Base-by-base conservation (phyloP, 1,140 invertebrate genomes). In the Chironomus striatipennis region DNA sequence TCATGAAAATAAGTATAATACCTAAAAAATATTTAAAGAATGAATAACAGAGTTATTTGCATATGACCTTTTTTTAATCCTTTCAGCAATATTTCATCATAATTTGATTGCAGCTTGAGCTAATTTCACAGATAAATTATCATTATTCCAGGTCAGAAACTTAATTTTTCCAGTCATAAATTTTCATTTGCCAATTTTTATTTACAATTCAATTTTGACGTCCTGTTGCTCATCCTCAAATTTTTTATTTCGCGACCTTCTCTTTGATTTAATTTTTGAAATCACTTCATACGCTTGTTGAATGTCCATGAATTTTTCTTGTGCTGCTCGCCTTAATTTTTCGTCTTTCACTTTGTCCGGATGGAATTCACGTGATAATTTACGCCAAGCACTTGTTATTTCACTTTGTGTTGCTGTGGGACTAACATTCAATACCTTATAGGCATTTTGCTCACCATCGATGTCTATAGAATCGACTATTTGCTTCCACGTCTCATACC, bases 261-360 rank as follows among this genome's bases (percentile, higher is more conserved):
- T 83, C 76, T 89, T 89, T 70, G 87, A 88, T 79, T 95, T 94
- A 73, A 92, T 91, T 75, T 90, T 92, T 4, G 94, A 96, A 0
- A 98, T 83, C 24, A 93, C 90, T 79, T 96, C 93, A 79, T 96
- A 98, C 0, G 96, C 95, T 81, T 94, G 88, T 79, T 97, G 94
- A 76, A 98, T 94, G 79, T 97, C 93, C 84, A 97, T 93, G 79
- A 98, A 98, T 74, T 87, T 90, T 78, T 95, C 90, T 79, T 97
- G 91, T 1, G 93, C 94, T 7, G 83, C 84, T 10, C 83, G 81
- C 10, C 86, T 84, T 75, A 89, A 86, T 0, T 84, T 82, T 0
- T 87, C 85, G 77, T 93, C 90, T 80, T 93, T 92, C 4, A 91
- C 89, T 83, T 95, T 96, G 79, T 98, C 96, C 0, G 96, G 96